phyloP scores from a whole-genome alignment of 2,797 vertebrate species.

The Darevskia nairensis region DNA sequence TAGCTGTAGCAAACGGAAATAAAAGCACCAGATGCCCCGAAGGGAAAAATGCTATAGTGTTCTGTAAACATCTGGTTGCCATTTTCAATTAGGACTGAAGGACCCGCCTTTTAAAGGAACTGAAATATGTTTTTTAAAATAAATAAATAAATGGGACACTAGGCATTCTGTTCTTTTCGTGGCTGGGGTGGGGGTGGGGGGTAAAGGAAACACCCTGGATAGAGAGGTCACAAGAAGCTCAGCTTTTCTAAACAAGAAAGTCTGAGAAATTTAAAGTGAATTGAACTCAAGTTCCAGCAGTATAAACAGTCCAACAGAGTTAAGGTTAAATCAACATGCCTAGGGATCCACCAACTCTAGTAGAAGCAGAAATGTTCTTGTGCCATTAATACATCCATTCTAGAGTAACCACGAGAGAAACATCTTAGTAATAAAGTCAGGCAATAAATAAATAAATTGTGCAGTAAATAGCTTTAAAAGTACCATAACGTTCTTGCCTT shows the following conservation, averaged over 20 bases:
- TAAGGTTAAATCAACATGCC: slow-evolving; percentile 80
- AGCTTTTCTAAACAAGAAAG: slow-evolving; percentile 78
- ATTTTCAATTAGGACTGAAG: slow-evolving; percentile 78
- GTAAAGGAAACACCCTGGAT: slow-evolving; percentile 76
- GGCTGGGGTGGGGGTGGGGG: slow-evolving; percentile 60
- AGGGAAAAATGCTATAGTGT: slow-evolving; percentile 67
- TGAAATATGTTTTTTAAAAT: slow-evolving; percentile 77
- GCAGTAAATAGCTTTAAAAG: slow-evolving; percentile 42
- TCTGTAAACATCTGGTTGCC: slow-evolving; percentile 86
- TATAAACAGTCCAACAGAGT: slow-evolving; percentile 76
- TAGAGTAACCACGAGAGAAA: slow-evolving; percentile 51
- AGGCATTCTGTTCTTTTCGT: slow-evolving; percentile 77
- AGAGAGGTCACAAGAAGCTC: slow-evolving; percentile 77
- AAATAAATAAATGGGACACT: slow-evolving; percentile 76
- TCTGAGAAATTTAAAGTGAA: slow-evolving; percentile 79
- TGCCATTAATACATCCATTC: slow-evolving; percentile 64
- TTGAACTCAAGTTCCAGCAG: slow-evolving; percentile 73
- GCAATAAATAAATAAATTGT: slow-evolving; percentile 47
- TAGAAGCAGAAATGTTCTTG: slow-evolving; percentile 69
- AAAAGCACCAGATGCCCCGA: slow-evolving; percentile 62
- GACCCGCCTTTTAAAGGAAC: slow-evolving; percentile 80
- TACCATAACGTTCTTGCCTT: slow-evolving; percentile 46
- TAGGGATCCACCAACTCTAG: slow-evolving; percentile 66
- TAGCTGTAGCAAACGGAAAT: slow-evolving; percentile 72
- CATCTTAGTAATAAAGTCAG: slow-evolving; percentile 61